Conservation (phyloP, 2,888 invertebrate genomes). For the Acrobasis suavella region DNA sequence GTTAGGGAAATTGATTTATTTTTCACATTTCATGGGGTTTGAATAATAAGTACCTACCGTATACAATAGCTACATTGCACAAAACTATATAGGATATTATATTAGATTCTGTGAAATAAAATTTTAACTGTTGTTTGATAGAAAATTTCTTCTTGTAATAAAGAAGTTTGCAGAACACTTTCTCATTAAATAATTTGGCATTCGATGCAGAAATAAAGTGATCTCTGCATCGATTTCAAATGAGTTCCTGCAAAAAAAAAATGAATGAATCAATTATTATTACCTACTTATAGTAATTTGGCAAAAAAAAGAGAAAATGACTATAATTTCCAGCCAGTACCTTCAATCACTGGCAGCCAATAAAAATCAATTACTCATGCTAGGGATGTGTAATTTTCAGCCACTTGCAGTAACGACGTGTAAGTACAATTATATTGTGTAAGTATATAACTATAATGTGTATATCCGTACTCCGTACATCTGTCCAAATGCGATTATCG, state of each 20-base stretch:
- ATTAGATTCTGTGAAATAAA: not conserved
- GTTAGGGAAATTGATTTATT: conserved; percentile 31
- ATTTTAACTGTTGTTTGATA: no score
- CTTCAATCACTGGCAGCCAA: conserved; percentile 27
- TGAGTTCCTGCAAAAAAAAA: no score
- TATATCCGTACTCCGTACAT: conserved; percentile 39
- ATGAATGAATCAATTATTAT: no score
- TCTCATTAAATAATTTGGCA: no score
- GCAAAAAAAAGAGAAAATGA: not conserved
- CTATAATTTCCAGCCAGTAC: not conserved
- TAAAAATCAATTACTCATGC: conserved; percentile 55
- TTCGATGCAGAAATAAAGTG: no score
- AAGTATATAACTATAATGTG: conserved; percentile 1
- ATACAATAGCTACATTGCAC: not conserved
- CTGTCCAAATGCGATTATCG: conserved; percentile 56
- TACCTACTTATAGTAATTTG: not conserved
- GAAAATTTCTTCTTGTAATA: no score
- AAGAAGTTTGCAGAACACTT: no score
- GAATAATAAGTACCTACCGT: not conserved
- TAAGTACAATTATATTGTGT: not conserved
- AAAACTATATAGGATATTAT: not conserved
- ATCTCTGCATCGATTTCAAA: no score
- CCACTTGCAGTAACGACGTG: conserved; percentile 41
- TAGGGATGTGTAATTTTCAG: conserved; percentile 44
- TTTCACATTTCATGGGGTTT: conserved; percentile 16